Conservation (phyloP, 2,113 vertebrate species). For the Channa argus region DNA sequence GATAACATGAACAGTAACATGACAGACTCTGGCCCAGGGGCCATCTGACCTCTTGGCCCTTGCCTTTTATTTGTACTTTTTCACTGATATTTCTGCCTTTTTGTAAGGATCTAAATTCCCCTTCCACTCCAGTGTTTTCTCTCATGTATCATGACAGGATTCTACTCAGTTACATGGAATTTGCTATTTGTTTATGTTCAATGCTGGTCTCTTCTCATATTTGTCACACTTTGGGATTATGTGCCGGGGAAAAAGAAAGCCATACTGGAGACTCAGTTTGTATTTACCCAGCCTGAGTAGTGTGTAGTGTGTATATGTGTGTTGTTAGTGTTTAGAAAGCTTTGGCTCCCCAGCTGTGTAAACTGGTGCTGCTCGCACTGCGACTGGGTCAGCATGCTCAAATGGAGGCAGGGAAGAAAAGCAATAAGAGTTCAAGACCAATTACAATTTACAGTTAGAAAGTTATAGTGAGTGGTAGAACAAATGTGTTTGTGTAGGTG, state of each 20-base stretch:
- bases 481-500: background rate
- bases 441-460: too few relatives aligned
- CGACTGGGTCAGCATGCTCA: conserved; percentile 63
- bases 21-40: too few relatives aligned
- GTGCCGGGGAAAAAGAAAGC: conserved; percentile 23
- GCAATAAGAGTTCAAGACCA: background rate
- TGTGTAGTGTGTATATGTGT: conserved; percentile 32
- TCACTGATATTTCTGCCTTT: background rate
- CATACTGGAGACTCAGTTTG: conserved; percentile 29
- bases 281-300: conserved; percentile 22
- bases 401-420: conserved; percentile 9
- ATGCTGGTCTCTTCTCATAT: conserved; percentile 1
- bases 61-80: too few relatives aligned
- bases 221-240: conserved; percentile 6
- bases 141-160: too few relatives aligned
- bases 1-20: too few relatives aligned
- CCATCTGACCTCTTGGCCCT: too few relatives aligned
- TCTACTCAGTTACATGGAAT: background rate
- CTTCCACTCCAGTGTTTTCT: conserved; percentile 1
- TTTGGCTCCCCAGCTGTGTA: conserved; percentile 73
- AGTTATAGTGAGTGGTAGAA: background rate
- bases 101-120: background rate
- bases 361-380: conserved; percentile 52
- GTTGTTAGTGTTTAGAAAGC: conserved; percentile 29
- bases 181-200: background rate